Percentiles rank a stretch among this genome's conserved stretches.
phyloP scores from a whole-genome alignment of 2,888 invertebrate species.

The Drosophila picticornis region DNA sequence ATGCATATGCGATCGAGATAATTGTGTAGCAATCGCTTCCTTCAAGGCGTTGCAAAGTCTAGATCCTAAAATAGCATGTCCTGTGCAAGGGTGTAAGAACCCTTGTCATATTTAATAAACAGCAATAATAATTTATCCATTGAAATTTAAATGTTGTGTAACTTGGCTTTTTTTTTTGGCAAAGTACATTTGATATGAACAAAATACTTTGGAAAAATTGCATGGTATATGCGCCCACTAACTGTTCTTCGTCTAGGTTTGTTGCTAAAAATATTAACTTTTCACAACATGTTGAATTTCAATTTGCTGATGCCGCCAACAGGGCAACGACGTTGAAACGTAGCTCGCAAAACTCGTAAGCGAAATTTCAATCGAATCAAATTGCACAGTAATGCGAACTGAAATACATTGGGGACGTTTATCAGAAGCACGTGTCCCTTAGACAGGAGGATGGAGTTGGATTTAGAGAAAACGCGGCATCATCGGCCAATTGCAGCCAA shows the following conservation, averaged over 20 bases:
- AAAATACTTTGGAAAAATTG: not conserved
- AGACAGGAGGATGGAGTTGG: not conserved
- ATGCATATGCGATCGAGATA: not conserved
- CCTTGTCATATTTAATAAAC: not conserved
- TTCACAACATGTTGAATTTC: not conserved
- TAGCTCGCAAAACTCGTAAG: not conserved
- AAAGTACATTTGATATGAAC: not conserved
- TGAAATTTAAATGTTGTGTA: not conserved
- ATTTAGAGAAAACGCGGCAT: not conserved
- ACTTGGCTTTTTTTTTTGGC: not conserved
- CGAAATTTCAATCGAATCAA: constrained; percentile 3
- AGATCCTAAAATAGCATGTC: no score
- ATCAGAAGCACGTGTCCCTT: constrained; percentile 5
- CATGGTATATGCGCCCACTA: not conserved
- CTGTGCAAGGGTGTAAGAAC: no score
- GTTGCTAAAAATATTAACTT: not conserved
- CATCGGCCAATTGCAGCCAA: not conserved
- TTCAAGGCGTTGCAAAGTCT: not conserved
- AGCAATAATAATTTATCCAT: not conserved
- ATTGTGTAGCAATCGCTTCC: not conserved
- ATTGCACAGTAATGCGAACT: constrained; percentile 3
- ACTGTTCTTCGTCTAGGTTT: not conserved
- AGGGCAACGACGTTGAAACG: not conserved
- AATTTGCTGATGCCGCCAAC: not conserved
- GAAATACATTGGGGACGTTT: not conserved